A percentile compares a stretch with the other conserved stretches of the same genome.
Evolutionary conservation across 2,113 vertebrate genomes (phyloP).

Genomic region (Silurus asotus): DNA sequence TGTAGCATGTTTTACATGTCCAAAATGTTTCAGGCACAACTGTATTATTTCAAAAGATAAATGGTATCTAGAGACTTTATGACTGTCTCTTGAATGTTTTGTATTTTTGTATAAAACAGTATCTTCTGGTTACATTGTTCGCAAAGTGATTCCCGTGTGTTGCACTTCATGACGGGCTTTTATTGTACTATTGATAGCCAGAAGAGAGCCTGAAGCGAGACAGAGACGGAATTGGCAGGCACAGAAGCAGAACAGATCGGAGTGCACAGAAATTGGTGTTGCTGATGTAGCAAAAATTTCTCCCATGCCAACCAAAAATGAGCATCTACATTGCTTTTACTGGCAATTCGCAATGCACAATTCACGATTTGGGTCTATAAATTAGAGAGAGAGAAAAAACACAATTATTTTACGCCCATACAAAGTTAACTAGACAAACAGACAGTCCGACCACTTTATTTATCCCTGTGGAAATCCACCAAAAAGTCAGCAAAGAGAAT

Average conservation of each 20-base stretch:
- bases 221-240: not conserved
- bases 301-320: not conserved
- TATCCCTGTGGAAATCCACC: too few species aligned
- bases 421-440: too few species aligned
- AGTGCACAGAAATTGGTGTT: not conserved
- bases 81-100: not conserved
- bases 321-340: not conserved
- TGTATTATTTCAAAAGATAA: not conserved
- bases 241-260: not conserved
- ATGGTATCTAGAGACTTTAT: not conserved
- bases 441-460: too few species aligned
- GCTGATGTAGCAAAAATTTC: conserved; percentile 13
- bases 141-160: not conserved
- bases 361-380: not conserved
- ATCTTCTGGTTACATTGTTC: not conserved
- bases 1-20: not conserved
- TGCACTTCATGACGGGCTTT: not conserved
- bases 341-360: not conserved
- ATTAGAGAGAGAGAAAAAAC: not conserved
- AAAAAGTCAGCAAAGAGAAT: too few species aligned
- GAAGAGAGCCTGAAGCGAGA: not conserved
- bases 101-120: not conserved
- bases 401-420: not conserved
- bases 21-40: not conserved
- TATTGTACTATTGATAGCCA: conserved; percentile 9